Percentiles rank a stretch among this genome's conserved stretches.
phyloP scores from a whole-genome alignment of 2,113 vertebrate genomes.

The Cavia porcellus region DNA sequence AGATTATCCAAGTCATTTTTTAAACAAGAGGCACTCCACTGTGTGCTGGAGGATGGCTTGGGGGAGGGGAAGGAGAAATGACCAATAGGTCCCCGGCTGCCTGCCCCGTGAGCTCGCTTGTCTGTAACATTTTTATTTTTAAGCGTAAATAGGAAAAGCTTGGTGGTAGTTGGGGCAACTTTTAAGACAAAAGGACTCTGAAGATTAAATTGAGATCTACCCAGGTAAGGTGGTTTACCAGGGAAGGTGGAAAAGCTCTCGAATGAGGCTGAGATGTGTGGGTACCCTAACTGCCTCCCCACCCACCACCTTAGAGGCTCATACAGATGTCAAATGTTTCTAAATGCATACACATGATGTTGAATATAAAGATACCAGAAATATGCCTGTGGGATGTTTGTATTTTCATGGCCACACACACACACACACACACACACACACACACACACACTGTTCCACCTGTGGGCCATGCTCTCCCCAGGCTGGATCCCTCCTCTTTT shows the following conservation, averaged over 20 bases:
- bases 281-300: background rate
- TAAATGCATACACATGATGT: background rate
- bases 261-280: fast-evolving
- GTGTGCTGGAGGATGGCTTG: fast-evolving
- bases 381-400: background rate
- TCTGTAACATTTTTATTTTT: background rate
- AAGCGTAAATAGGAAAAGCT: fast-evolving
- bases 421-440: background rate
- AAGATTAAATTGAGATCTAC: too few species aligned
- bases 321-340: background rate
- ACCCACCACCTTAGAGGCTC: background rate
- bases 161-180: background rate
- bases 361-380: background rate
- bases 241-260: fast-evolving
- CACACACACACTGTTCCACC: background rate
- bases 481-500: background rate
- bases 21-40: background rate
- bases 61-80: background rate
- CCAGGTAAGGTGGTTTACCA: fast-evolving
- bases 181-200: background rate
- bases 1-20: fast-evolving
- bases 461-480: fast-evolving
- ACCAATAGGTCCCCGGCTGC: fast-evolving
- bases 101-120: fast-evolving
- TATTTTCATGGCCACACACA: background rate